phyloP scores from a whole-genome alignment of 2,797 vertebrate genomes.

The Sebastolobus alascanus region DNA sequence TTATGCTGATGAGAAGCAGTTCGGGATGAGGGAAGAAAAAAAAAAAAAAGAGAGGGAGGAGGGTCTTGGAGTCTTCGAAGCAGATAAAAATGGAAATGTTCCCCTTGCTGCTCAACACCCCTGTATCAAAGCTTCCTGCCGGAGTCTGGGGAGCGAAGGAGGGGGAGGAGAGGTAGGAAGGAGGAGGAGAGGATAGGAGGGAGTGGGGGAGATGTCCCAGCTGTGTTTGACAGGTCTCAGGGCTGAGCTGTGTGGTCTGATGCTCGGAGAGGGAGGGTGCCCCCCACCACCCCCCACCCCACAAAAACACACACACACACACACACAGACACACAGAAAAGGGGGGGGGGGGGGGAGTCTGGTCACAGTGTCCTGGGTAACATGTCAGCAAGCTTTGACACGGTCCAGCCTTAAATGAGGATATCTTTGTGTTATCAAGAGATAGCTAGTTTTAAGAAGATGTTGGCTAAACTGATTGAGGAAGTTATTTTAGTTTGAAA shows the following conservation, averaged over 20 bases:
- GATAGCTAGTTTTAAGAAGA: slow-evolving; percentile 29
- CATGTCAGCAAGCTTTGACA: slow-evolving; percentile 77
- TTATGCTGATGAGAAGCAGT: slow-evolving; percentile 81
- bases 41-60: slow-evolving; percentile 55
- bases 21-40: slow-evolving; percentile 47
- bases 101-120: slow-evolving; percentile 69
- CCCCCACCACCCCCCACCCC: not conserved
- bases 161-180: slow-evolving; percentile 59
- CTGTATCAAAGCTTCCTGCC: slow-evolving; percentile 81
- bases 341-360: slow-evolving; percentile 12
- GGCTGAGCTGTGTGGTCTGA: slow-evolving; percentile 82
- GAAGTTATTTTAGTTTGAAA: slow-evolving; percentile 12
- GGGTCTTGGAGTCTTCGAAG: slow-evolving; percentile 72
- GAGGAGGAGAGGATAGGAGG: slow-evolving; percentile 50
- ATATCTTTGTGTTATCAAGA: slow-evolving; percentile 57
- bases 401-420: slow-evolving; percentile 62
- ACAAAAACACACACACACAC: slow-evolving; percentile 15
- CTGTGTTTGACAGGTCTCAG: slow-evolving; percentile 85
- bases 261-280: slow-evolving; percentile 59
- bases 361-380: slow-evolving; percentile 74
- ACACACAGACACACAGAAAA: not conserved
- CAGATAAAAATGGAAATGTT: slow-evolving; percentile 84
- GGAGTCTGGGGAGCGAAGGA: slow-evolving; percentile 70
- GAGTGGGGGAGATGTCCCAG: slow-evolving; percentile 78
- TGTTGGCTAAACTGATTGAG: not conserved